These are phyloP conservation scores for Conomelus anceps DNA, from an alignment of 2,888 invertebrate species.

Conservation along the genomic window DNA sequence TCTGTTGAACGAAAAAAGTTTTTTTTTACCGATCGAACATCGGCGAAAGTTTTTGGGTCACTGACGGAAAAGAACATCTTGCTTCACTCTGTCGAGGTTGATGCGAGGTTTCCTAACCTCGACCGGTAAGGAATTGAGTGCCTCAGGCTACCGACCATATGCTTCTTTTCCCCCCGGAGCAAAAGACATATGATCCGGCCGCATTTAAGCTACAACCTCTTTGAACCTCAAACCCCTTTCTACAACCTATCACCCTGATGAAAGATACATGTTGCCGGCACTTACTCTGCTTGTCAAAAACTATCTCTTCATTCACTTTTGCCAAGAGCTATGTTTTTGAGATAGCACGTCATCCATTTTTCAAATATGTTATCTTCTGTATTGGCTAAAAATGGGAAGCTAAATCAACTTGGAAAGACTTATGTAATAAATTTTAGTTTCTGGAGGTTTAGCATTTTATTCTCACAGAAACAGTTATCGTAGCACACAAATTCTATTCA, in stretches of 20 bases:
- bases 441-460: no score
- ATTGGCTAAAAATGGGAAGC: background rate
- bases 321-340: background rate
- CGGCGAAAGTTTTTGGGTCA: background rate
- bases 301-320: background rate
- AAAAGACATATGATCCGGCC: background rate
- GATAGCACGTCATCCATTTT: background rate
- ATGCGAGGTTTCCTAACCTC: background rate
- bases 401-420: background rate
- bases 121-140: background rate
- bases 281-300: background rate
- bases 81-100: background rate
- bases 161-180: background rate
- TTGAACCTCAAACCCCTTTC: background rate
- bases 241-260: background rate
- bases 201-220: background rate
- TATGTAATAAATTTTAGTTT: background rate
- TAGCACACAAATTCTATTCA: no score
- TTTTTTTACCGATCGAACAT: background rate
- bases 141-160: background rate
- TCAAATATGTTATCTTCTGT: background rate
- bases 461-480: no score
- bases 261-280: background rate
- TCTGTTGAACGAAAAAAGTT: background rate
- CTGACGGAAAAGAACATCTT: background rate